Base-by-base conservation (phyloP, 2,888 invertebrate species). In the Drosophila yooni region DNA sequence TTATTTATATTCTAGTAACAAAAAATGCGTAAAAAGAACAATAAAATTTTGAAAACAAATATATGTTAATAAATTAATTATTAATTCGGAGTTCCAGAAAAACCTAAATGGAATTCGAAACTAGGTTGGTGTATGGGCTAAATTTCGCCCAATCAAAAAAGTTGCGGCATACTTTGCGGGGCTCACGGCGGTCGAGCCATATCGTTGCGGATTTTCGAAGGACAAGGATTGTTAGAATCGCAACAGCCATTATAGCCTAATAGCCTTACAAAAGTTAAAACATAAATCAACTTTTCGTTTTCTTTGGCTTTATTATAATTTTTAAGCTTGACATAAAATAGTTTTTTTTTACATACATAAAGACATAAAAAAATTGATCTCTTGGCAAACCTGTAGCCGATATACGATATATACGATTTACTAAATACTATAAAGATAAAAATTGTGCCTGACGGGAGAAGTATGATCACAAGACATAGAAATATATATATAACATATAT, bases 291-390 rank as follows among this genome's bases (percentile, higher is more conserved):
- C n/a, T 13, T 27, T 29, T 31, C 13, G 27, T 31, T 68, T 82
- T 90, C 90, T 84, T 84, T 84, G 90, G 84, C 81, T 65, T 82
- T 70, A 68, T 68, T 52, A 54, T 27, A 15, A 89, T 82, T 66
- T 81, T 86, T 56, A 82, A 76, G 70, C 57, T 71, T 74, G 76
- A 85, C 82, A 83, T 84, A 68, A 82, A 71, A 67, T 75, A 70
- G 56, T 58, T 40, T 66, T 56, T 57, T 62, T 33, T 48, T 73
- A 36, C 48, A 63, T 53, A 74, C 38, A 62, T 38, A 62, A 31
- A 50, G 43, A 40, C 25, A 66, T 54, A 15, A 34, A 53, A 27
- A 31, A 56, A 33, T 36, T 40, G 54, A 33, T 54, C 21, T 68
- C n/a, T 25, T 34, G 18, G 27, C 18, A 56, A n/a, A 54, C 40